These are phyloP conservation scores for Drosophila atroscutellata DNA, from an alignment of 2,888 invertebrate genomes.

Conservation along the genomic window DNA sequence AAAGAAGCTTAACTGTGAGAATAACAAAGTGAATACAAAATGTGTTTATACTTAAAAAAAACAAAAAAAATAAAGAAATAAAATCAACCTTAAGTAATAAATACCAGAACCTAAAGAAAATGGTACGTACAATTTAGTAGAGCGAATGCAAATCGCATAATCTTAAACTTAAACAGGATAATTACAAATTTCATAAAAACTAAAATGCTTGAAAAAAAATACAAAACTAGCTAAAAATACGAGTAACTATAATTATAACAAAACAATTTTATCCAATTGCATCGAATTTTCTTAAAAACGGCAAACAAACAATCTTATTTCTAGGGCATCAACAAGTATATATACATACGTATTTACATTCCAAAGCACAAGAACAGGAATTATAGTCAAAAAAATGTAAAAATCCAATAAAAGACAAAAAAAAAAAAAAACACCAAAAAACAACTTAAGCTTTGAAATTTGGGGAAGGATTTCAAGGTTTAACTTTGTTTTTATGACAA, in stretches of 20 bases:
- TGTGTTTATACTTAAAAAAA: constrained; percentile 44
- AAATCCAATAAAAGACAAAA: constrained; percentile 37
- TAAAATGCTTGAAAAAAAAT: constrained; percentile 45
- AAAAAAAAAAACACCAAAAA: constrained; percentile 56
- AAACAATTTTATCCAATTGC: constrained; percentile 71
- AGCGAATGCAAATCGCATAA: constrained; percentile 53
- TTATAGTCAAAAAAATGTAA: constrained; percentile 16
- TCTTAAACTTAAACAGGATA: constrained; percentile 46
- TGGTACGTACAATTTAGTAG: constrained; percentile 56
- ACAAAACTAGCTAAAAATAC: constrained; percentile 39
- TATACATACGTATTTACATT: constrained; percentile 42
- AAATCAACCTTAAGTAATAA: constrained; percentile 34
- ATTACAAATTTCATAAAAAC: constrained; percentile 16
- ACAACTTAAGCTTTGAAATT: constrained; percentile 83
- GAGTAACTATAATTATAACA: constrained; percentile 38
- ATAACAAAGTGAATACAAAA: constrained; percentile 68
- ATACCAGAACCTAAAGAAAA: constrained; percentile 59
- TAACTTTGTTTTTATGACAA: constrained; percentile 77
- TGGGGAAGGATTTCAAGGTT: constrained; percentile 85
- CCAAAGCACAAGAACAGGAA: constrained; percentile 43
- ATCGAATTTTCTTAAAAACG: constrained; percentile 77
- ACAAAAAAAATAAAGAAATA: constrained; percentile 29
- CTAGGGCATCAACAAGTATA: constrained; percentile 56
- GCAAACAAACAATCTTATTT: constrained; percentile 74
- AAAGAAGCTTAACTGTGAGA: constrained; percentile 85